Conservation (phyloP, 1,140 invertebrate genomes). For the Lamellibrachia luymesi region DNA sequence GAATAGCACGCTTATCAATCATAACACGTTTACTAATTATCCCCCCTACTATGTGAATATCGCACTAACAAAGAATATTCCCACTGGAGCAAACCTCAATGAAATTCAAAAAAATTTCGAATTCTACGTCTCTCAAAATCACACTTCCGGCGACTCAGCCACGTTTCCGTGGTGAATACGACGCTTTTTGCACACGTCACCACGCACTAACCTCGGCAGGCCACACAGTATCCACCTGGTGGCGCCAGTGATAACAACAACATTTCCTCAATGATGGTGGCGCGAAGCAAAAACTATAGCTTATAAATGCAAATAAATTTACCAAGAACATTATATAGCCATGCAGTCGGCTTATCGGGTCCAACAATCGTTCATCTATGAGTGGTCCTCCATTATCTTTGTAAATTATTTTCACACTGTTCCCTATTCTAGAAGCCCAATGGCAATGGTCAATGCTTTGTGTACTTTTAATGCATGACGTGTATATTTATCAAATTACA, state of each 20-base stretch:
- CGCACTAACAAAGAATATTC: not conserved
- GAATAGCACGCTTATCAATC: not conserved
- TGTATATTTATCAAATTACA: too few species aligned
- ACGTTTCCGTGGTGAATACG: conserved; percentile 3
- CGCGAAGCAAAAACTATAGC: too few species aligned
- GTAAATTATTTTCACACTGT: too few species aligned
- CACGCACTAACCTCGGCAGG: not conserved
- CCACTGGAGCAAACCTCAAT: not conserved
- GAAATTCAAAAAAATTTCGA: not conserved
- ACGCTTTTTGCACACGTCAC: not conserved
- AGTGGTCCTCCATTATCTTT: too few species aligned
- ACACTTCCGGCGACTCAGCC: not conserved
- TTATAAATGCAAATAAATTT: too few species aligned
- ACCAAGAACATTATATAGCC: too few species aligned
- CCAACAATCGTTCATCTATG: too few species aligned
- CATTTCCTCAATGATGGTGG: not conserved
- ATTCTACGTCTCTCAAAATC: not conserved
- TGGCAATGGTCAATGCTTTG: too few species aligned
- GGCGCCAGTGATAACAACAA: not conserved
- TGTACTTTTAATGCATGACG: too few species aligned
- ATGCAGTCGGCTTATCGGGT: too few species aligned
- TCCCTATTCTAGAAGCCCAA: too few species aligned
- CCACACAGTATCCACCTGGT: not conserved
- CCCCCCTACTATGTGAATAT: not conserved
- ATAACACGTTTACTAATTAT: not conserved